phyloP scores from a whole-genome alignment of 2,888 invertebrate species.

The Acanthosoma haemorrhoidale region DNA sequence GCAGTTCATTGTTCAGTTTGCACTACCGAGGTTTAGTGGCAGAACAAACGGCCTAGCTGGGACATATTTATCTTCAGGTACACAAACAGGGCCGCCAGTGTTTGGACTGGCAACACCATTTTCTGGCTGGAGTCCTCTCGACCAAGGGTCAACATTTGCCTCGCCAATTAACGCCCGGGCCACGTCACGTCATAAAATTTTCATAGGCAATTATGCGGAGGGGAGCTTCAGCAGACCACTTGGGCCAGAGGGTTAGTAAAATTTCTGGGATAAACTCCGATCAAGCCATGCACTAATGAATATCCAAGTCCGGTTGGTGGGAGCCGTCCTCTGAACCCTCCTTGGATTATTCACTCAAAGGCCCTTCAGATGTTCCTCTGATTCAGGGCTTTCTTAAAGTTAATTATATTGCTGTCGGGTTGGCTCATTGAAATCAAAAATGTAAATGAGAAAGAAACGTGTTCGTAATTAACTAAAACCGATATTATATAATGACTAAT shows the following conservation, averaged over 20 bases:
- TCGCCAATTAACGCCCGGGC: constrained; percentile 11
- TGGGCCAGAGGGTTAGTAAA: not conserved
- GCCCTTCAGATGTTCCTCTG: not conserved
- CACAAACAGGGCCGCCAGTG: constrained; percentile 8
- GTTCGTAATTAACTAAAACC: too few relatives aligned
- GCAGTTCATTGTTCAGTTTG: not conserved
- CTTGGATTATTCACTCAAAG: not conserved
- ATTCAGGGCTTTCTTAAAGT: not conserved
- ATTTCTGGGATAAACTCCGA: not conserved
- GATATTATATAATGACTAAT: too few relatives aligned
- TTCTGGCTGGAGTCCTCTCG: not conserved
- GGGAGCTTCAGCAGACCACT: not conserved
- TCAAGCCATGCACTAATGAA: not conserved
- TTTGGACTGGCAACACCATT: constrained; percentile 7
- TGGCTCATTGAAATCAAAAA: too few relatives aligned
- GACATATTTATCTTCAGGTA: constrained; percentile 5
- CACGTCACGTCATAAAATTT: constrained; percentile 26
- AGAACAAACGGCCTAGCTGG: not conserved
- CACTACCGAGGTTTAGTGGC: not conserved
- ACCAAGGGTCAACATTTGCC: constrained; percentile 10
- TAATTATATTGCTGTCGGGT: not conserved
- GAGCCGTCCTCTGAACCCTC: not conserved
- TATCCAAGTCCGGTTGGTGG: not conserved
- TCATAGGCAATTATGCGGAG: constrained; percentile 18
- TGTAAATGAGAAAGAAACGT: too few relatives aligned